phyloP scores from a whole-genome alignment of 2,113 vertebrate species.

The Pavo muticus region DNA sequence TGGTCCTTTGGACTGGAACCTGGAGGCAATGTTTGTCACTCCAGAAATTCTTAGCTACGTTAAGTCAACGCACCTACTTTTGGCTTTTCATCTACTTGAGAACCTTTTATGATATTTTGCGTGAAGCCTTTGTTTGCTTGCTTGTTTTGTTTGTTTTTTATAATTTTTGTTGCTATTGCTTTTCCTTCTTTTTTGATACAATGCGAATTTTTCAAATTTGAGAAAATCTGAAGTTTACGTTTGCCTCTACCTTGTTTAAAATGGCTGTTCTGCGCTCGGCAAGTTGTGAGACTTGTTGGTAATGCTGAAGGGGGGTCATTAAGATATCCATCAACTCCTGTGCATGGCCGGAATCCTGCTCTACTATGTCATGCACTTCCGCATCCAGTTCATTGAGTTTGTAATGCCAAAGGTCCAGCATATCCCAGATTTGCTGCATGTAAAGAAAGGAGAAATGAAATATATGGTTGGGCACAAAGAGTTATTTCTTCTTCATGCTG shows the following conservation, averaged over 20 bases:
- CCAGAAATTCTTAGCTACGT: not conserved
- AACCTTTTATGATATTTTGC: not conserved
- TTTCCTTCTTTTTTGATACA: not conserved
- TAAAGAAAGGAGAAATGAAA: conserved; percentile 3
- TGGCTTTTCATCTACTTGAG: not conserved
- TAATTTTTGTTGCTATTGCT: not conserved
- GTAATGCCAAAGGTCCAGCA: conserved; percentile 90
- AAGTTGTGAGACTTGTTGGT: conserved; percentile 85
- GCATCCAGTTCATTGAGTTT: conserved; percentile 86
- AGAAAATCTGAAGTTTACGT: not conserved
- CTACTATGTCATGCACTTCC: conserved; percentile 88
- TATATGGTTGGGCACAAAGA: not conserved
- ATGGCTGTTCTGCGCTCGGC: conserved; percentile 88
- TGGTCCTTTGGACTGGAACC: not conserved
- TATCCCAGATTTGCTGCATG: conserved; percentile 88
- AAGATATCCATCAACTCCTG: conserved; percentile 84
- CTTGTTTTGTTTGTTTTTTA: not conserved
- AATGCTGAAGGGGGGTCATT: conserved; percentile 82
- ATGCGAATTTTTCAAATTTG: rapidly evolving
- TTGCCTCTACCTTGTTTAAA: conserved; percentile 86
- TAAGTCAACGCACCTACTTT: not conserved
- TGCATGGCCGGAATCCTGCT: conserved; percentile 83
- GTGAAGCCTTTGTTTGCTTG: not conserved
- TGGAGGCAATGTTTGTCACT: not conserved
- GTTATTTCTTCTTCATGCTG: not conserved